Evolutionary conservation across 53 echinoderm and acorn worm genomes (phyloP).

Genomic region (Astropecten irregularis): DNA sequence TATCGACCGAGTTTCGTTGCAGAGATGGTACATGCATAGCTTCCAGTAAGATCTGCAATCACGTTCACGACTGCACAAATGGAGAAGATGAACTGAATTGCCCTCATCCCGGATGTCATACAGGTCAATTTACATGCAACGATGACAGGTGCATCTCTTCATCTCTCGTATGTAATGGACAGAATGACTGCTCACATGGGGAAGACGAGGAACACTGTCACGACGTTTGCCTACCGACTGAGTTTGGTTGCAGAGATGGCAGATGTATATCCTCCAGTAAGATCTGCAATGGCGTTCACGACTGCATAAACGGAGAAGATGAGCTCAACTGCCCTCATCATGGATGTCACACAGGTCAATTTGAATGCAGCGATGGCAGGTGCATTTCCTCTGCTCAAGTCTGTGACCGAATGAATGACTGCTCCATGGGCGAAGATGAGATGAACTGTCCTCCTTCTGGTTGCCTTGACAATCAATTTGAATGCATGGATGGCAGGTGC

Average conservation of each 20-base stretch:
- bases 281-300: slow-evolving; percentile 6
- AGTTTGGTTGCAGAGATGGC: slow-evolving; percentile 38
- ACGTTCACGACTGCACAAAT: background rate
- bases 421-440: slow-evolving; percentile 48
- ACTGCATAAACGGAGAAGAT: slow-evolving; percentile 41
- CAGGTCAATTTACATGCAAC: slow-evolving; percentile 18
- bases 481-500: background rate
- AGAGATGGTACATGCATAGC: slow-evolving; percentile 29
- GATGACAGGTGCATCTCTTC: background rate
- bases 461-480: background rate
- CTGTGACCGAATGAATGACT: slow-evolving; percentile 42
- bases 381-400: slow-evolving; percentile 32
- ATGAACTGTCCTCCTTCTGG: background rate
- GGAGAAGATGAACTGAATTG: slow-evolving; percentile 60
- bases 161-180: background rate
- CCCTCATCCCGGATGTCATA: background rate
- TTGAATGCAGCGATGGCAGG: background rate
- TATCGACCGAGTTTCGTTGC: background rate
- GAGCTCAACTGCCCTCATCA: background rate
- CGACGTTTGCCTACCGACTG: background rate
- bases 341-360: background rate
- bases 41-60: background rate
- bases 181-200: background rate
- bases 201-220: background rate
- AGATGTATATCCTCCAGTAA: background rate